These are phyloP conservation scores for Phodopus roborovskii DNA, from an alignment of 2,113 vertebrate genomes.

Conservation along the genomic window DNA sequence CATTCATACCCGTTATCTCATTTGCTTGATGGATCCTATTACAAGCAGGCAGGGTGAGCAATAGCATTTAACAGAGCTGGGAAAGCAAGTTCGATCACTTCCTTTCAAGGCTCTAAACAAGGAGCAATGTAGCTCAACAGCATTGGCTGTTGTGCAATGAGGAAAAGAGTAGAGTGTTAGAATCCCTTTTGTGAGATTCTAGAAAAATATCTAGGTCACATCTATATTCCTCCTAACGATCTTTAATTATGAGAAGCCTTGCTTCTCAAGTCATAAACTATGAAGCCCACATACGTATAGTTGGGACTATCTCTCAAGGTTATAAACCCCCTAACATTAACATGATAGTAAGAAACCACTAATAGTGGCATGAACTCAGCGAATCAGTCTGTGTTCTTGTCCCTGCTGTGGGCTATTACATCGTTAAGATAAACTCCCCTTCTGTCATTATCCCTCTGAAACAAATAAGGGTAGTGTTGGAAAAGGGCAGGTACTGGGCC, in stretches of 20 bases:
- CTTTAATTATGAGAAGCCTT: neutral
- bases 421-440: neutral
- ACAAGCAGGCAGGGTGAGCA: neutral
- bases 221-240: neutral
- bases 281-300: neutral
- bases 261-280: neutral
- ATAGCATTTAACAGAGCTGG: neutral
- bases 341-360: neutral
- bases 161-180: neutral
- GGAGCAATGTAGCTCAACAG: neutral
- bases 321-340: neutral
- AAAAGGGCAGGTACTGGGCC: neutral
- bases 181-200: constrained; percentile 1
- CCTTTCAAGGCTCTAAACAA: neutral
- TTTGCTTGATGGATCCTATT: neutral
- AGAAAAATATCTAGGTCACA: neutral
- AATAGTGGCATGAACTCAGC: neutral
- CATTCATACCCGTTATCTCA: neutral
- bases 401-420: neutral
- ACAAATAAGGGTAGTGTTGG: neutral
- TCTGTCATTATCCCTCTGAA: neutral
- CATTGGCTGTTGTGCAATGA: neutral
- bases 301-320: neutral
- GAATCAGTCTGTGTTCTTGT: neutral
- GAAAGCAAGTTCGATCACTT: neutral